phyloP scores from a whole-genome alignment of 2,888 invertebrate genomes.

The Fragum sueziense region DNA sequence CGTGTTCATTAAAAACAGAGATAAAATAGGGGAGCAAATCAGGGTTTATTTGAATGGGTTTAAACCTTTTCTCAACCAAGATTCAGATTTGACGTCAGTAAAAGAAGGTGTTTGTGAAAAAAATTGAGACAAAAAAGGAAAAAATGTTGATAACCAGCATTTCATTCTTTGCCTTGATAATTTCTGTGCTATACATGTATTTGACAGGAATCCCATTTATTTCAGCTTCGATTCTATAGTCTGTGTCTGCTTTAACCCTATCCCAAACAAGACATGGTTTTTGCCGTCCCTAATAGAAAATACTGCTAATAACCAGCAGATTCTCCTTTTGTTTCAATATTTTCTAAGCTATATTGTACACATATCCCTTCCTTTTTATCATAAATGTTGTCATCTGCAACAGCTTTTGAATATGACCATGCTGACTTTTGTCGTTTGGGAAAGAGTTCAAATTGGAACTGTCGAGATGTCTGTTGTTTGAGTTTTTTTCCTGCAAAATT shows the following conservation, averaged over 20 bases:
- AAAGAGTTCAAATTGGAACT: neutral
- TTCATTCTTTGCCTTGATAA: neutral
- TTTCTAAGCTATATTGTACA: too few species aligned
- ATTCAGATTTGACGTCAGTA: neutral
- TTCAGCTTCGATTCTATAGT: neutral
- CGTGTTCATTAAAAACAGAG: neutral
- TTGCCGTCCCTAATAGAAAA: neutral
- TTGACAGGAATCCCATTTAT: neutral
- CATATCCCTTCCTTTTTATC: neutral
- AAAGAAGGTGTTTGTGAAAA: neutral
- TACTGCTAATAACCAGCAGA: too few species aligned
- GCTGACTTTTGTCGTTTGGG: too few species aligned
- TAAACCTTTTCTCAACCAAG: neutral
- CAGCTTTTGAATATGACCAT: too few species aligned
- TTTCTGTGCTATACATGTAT: neutral
- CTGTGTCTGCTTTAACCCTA: neutral
- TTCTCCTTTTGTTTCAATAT: too few species aligned
- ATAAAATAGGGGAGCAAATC: neutral
- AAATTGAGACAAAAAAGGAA: neutral
- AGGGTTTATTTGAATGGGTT: neutral
- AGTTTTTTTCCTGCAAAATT: too few species aligned
- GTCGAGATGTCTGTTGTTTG: neutral
- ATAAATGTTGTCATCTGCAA: neutral
- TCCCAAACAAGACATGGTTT: too few species aligned
- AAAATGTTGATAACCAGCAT: neutral